phyloP scores from a whole-genome alignment of 1,140 invertebrate species.

The Dreissena rostriformis region DNA sequence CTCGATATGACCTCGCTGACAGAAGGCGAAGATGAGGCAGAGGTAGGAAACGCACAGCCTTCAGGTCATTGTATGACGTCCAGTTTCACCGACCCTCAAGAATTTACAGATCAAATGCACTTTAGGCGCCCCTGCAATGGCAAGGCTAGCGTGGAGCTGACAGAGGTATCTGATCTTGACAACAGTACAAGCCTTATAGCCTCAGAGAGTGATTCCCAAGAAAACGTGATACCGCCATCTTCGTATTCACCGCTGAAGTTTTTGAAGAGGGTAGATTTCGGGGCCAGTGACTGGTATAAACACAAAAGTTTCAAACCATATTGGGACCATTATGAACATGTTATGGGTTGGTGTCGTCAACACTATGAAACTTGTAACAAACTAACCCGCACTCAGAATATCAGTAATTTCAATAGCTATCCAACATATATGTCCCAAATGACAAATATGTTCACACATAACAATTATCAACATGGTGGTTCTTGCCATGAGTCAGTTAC shows the following conservation, averaged over 20 bases:
- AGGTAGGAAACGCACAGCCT: neutral
- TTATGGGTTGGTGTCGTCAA: conserved; percentile 67
- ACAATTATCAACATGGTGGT: neutral
- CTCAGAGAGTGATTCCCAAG: neutral
- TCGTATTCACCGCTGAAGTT: neutral
- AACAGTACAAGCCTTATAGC: neutral
- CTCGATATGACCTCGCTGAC: conserved; percentile 32
- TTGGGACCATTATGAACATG: conserved; percentile 71
- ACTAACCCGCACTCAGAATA: neutral
- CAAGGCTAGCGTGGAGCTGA: conserved; percentile 25
- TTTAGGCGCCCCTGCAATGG: neutral
- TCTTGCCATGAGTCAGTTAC: neutral
- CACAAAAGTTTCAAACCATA: conserved; percentile 67
- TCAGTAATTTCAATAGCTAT: neutral
- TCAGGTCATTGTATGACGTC: no score
- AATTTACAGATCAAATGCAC: neutral
- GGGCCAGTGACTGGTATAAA: conserved; percentile 66
- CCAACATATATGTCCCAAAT: neutral
- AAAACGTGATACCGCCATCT: neutral
- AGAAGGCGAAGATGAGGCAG: conserved; percentile 13
- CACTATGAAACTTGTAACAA: conserved; percentile 47
- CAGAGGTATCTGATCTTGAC: conserved; percentile 38
- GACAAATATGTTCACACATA: neutral
- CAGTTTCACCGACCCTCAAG: neutral
- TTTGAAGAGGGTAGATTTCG: neutral